Conservation (phyloP, 2,113 vertebrate genomes). For the Serinus canaria region DNA sequence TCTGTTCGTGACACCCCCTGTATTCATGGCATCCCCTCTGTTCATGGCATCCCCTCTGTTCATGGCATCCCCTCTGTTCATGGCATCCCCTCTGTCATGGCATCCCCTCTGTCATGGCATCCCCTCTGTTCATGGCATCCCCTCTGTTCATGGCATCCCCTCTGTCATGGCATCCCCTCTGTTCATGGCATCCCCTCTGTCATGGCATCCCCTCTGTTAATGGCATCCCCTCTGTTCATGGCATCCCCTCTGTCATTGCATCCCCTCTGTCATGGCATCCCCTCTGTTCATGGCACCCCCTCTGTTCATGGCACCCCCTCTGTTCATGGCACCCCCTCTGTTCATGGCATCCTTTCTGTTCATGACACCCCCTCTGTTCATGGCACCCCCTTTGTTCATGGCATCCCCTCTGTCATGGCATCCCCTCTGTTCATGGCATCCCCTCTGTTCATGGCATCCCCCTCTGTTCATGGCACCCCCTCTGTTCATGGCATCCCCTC, state of each 20-base stretch:
- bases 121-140: background rate
- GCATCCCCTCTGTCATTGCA: too few relatives aligned
- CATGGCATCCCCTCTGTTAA: too few relatives aligned
- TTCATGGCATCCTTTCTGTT: background rate
- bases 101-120: background rate
- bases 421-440: background rate
- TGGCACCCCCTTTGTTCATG: background rate
- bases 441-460: too few relatives aligned
- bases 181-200: background rate
- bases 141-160: background rate
- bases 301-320: too few relatives aligned
- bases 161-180: background rate
- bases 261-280: background rate
- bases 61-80: background rate
- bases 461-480: too few relatives aligned
- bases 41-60: background rate
- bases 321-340: background rate
- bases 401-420: background rate
- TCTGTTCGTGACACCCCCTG: too few relatives aligned
- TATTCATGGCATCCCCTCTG: too few relatives aligned
- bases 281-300: background rate
- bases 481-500: too few relatives aligned
- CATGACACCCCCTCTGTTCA: too few relatives aligned
- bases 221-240: too few relatives aligned
- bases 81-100: background rate